Conservation (phyloP, 2,888 invertebrate genomes). For the Monochamus alternatus region DNA sequence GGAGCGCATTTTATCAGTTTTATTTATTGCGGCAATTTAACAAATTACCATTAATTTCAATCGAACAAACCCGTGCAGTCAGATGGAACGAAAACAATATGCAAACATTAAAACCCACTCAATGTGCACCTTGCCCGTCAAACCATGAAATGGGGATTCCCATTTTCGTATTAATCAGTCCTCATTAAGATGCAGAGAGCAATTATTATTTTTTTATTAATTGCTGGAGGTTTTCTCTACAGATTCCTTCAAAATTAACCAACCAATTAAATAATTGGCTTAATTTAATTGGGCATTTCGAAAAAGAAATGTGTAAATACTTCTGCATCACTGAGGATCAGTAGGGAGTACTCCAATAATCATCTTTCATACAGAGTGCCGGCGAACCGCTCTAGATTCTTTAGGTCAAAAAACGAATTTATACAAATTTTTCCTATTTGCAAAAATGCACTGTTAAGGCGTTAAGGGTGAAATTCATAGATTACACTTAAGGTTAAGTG, state of each 20-base stretch:
- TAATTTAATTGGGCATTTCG: neutral
- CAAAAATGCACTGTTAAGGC: too few relatives aligned
- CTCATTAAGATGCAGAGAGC: neutral
- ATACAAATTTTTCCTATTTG: too few relatives aligned
- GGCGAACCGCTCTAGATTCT: too few relatives aligned
- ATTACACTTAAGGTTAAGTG: too few relatives aligned
- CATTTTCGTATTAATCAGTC: neutral
- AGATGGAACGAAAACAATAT: neutral
- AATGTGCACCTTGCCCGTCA: neutral
- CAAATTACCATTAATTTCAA: neutral
- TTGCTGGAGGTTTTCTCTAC: too few relatives aligned
- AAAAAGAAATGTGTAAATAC: neutral
- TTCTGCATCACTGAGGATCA: too few relatives aligned
- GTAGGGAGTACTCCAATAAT: too few relatives aligned
- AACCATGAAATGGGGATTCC: neutral
- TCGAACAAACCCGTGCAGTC: neutral
- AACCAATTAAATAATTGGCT: neutral
- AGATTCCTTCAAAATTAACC: neutral
- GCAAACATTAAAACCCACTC: neutral
- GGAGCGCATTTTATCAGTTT: neutral
- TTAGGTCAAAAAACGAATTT: too few relatives aligned
- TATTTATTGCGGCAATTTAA: neutral
- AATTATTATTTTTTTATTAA: neutral
- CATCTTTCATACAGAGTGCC: too few relatives aligned
- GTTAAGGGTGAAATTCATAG: too few relatives aligned